Evolutionary conservation across 1,140 invertebrate genomes (phyloP).

Genomic region (Rhizoglyphus robini): DNA sequence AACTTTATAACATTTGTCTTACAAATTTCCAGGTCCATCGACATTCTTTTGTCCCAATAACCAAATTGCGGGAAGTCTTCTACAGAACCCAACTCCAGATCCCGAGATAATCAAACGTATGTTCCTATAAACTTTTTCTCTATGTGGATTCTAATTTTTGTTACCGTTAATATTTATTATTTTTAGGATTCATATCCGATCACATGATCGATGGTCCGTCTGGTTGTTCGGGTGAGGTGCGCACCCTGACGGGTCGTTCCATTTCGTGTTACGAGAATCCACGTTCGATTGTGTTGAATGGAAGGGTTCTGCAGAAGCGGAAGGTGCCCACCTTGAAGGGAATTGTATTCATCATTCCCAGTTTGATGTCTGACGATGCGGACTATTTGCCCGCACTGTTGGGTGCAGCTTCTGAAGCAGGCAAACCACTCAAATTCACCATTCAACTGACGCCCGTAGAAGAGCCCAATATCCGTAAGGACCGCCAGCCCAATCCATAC

Average conservation of each 20-base stretch:
- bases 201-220: not conserved
- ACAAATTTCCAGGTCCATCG: not conserved
- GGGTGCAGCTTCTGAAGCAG: no score
- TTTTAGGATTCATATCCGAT: slow-evolving; percentile 7
- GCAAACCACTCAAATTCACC: no score
- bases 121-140: not conserved
- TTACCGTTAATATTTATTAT: no score
- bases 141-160: not conserved
- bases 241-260: not conserved
- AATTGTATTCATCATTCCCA: not conserved
- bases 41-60: slow-evolving; percentile 11
- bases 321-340: not conserved
- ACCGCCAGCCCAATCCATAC: not conserved
- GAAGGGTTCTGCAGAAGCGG: not conserved
- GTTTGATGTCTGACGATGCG: not conserved
- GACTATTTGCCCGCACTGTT: not conserved
- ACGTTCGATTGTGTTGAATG: not conserved
- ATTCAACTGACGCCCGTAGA: not conserved
- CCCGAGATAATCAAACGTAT: not conserved
- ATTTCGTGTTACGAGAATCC: not conserved
- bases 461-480: not conserved
- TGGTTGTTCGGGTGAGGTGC: not conserved
- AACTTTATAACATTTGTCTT: not conserved
- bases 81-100: not conserved
- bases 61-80: not conserved